A percentile compares a stretch with the other conserved stretches of the same genome.
Conservation (phyloP, 2,888 invertebrate genomes). For the Malthinus seriepunctatus region DNA sequence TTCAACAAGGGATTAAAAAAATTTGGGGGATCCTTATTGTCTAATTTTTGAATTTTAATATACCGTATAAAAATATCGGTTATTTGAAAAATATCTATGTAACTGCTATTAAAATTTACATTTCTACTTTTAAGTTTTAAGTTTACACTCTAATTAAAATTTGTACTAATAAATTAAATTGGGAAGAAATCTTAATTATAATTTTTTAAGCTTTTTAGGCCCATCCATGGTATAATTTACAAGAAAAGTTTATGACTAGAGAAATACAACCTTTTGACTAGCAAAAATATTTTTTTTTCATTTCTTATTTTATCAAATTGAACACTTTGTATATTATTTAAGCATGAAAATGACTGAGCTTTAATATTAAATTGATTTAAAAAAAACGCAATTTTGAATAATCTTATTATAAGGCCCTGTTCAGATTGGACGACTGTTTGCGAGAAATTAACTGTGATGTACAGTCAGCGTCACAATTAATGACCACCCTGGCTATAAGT, state of each 20-base stretch:
- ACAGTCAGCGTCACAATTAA: no score
- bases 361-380: neutral
- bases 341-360: no score
- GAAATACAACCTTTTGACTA: constrained; percentile 1
- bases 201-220: no score
- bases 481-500: no score
- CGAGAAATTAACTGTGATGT: no score
- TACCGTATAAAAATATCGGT: constrained; percentile 29
- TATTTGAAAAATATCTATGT: constrained; percentile 19
- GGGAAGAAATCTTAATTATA: constrained; percentile 15
- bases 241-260: neutral
- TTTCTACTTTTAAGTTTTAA: constrained; percentile 3
- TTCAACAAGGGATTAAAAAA: neutral
- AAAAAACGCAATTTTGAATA: constrained; percentile 15
- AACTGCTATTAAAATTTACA: constrained; percentile 15
- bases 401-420: neutral
- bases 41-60: constrained; percentile 15
- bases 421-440: no score
- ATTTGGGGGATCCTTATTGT: constrained; percentile 14
- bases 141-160: constrained; percentile 17
- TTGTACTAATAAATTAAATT: constrained; percentile 22
- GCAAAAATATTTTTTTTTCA: neutral
- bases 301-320: neutral
- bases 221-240: neutral
- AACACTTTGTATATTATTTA: neutral